A percentile compares a stretch with the other conserved stretches of the same genome.
Evolutionary conservation across 2,888 invertebrate genomes (phyloP).

Genomic region (Apeira syringaria): DNA sequence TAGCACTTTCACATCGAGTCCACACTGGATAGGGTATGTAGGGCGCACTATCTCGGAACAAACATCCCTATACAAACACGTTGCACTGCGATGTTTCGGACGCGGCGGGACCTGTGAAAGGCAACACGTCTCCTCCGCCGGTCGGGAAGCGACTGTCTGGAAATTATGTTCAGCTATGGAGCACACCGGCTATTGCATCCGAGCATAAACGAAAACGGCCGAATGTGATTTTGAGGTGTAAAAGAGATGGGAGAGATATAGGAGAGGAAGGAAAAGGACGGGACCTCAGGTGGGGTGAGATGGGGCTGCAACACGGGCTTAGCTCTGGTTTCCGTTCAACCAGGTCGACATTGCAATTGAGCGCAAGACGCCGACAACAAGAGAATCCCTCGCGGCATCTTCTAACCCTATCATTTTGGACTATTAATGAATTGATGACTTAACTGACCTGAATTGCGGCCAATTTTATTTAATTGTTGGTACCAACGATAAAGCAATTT

Average conservation of each 20-base stretch:
- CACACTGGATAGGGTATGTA: slow-evolving; percentile 53
- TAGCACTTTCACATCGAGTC: slow-evolving; percentile 55
- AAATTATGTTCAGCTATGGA: slow-evolving; percentile 78
- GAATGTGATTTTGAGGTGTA: slow-evolving; percentile 74
- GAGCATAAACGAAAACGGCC: slow-evolving; percentile 76
- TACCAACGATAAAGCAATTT: slow-evolving; percentile 60
- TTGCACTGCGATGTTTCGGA: slow-evolving; percentile 67
- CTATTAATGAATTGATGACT: slow-evolving; percentile 69
- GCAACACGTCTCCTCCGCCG: slow-evolving; percentile 62
- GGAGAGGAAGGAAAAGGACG: slow-evolving; percentile 54
- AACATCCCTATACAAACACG: slow-evolving; percentile 74
- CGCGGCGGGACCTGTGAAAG: slow-evolving; percentile 55
- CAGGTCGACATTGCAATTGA: slow-evolving; percentile 70
- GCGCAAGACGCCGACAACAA: slow-evolving; percentile 48
- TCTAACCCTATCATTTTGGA: slow-evolving; percentile 56
- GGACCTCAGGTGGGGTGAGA: slow-evolving; percentile 67
- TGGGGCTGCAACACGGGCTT: slow-evolving; percentile 58
- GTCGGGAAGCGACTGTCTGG: slow-evolving; percentile 73
- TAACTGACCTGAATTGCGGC: slow-evolving; percentile 66
- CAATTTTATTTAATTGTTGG: slow-evolving; percentile 67
- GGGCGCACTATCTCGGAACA: slow-evolving; percentile 71
- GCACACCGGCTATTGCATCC: slow-evolving; percentile 83
- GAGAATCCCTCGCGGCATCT: slow-evolving; percentile 44
- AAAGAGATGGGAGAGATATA: slow-evolving; percentile 57
- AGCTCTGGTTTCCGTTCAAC: slow-evolving; percentile 61